These are phyloP conservation scores for Gymnocephalus cernua DNA, from an alignment of 2,113 vertebrate species.

Conservation along the genomic window DNA sequence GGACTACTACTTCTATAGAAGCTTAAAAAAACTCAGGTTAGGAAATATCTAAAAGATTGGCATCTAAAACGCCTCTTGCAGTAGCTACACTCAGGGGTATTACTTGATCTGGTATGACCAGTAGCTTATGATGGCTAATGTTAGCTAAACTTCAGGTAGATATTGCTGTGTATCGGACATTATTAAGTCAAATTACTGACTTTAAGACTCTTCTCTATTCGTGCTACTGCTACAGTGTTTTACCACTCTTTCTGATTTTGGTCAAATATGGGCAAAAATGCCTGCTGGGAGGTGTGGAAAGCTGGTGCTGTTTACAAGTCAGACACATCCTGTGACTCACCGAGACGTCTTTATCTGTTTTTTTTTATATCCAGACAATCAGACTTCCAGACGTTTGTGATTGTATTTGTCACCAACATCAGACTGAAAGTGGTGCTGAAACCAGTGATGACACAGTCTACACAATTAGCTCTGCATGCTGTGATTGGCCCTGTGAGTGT, in stretches of 20 bases:
- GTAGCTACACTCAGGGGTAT: background rate
- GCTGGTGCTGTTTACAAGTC: constrained; percentile 7
- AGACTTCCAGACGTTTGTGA: constrained; percentile 35
- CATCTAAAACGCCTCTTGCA: background rate
- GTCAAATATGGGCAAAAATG: background rate
- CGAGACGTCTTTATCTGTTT: constrained; percentile 24
- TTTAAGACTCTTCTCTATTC: background rate
- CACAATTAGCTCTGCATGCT: constrained; percentile 1
- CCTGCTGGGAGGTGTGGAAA: background rate
- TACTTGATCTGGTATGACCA: background rate
- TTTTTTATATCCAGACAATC: constrained; percentile 1
- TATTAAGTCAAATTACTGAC: no score
- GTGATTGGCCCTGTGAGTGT: constrained; percentile 1
- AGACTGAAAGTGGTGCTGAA: constrained; percentile 9
- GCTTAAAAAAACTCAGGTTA: constrained; percentile 12
- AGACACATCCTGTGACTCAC: constrained; percentile 37
- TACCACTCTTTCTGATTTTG: background rate
- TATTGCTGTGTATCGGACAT: background rate
- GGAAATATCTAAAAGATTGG: constrained; percentile 26
- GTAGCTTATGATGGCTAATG: background rate
- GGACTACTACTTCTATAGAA: background rate
- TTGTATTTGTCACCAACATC: constrained; percentile 43
- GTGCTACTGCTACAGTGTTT: background rate
- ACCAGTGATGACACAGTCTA: background rate
- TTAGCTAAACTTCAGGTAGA: background rate